Percentiles rank a stretch among this genome's conserved stretches.
These are phyloP conservation scores for Conopomorpha cramerella DNA, from an alignment of 1,140 invertebrate genomes.

Conservation along the genomic window DNA sequence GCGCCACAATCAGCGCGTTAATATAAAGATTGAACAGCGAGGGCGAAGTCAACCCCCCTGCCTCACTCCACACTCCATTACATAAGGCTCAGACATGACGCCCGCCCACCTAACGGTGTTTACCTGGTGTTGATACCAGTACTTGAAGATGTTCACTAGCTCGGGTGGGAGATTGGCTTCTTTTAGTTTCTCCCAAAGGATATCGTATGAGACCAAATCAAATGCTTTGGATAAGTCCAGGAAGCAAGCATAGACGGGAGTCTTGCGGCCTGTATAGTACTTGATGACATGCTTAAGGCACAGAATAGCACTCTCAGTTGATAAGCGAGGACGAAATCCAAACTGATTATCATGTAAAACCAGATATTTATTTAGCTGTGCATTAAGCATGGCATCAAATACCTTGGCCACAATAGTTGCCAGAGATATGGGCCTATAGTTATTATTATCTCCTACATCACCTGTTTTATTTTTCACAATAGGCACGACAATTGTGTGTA, in stretches of 20 bases:
- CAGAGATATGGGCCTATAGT: neutral
- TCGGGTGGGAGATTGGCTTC: neutral
- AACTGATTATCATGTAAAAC: neutral
- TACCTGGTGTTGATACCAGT: neutral
- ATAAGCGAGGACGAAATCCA: neutral
- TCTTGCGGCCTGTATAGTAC: neutral
- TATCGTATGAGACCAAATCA: neutral
- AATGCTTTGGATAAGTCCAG: neutral
- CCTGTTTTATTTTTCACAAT: neutral
- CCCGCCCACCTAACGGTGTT: neutral
- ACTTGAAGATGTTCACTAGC: neutral
- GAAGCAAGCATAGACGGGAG: neutral
- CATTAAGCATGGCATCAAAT: neutral
- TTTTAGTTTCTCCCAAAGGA: neutral
- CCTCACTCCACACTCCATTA: neutral
- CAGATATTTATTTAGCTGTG: neutral
- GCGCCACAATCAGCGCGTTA: neutral
- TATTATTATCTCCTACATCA: neutral
- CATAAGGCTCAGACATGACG: neutral
- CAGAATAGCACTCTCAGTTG: neutral
- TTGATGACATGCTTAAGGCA: neutral
- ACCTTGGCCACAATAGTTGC: neutral
- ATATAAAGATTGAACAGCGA: neutral
- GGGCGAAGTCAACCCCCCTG: neutral
- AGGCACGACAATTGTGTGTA: neutral